Percentiles rank a stretch among this genome's conserved stretches.
These are phyloP conservation scores for Bacillus rossius DNA, from an alignment of 1,140 invertebrate genomes.

Conservation along the genomic window DNA sequence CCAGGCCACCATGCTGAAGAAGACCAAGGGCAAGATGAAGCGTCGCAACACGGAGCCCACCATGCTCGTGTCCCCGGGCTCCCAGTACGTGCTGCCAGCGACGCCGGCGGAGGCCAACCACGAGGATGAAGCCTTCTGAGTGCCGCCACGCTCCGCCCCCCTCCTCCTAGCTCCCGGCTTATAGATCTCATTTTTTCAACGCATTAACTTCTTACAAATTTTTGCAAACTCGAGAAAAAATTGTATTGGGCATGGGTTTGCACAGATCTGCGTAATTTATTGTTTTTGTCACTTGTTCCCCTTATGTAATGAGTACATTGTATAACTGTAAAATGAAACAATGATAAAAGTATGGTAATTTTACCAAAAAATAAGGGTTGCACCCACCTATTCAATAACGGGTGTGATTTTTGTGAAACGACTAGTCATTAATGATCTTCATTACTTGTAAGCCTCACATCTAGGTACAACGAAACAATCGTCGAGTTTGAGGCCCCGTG, in stretches of 20 bases:
- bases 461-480: too few species aligned
- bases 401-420: constrained; percentile 5
- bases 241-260: neutral
- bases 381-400: neutral
- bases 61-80: constrained; percentile 66
- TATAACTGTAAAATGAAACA: constrained; percentile 1
- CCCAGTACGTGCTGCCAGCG: constrained; percentile 48
- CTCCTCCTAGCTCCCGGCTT: neutral
- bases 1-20: constrained; percentile 83
- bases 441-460: too few species aligned
- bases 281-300: constrained; percentile 1
- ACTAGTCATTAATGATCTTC: neutral
- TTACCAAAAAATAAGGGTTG: too few species aligned
- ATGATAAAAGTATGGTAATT: too few species aligned
- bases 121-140: constrained; percentile 38
- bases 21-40: constrained; percentile 92
- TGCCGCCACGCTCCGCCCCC: neutral
- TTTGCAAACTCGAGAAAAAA: constrained; percentile 2
- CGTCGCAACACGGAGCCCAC: constrained; percentile 87
- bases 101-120: constrained; percentile 42
- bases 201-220: neutral
- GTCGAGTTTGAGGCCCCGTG: too few species aligned
- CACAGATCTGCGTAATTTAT: neutral
- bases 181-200: neutral
- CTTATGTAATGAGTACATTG: neutral